Evolutionary conservation across 1,140 invertebrate species (phyloP).

Genomic region (Ericerus pela): DNA sequence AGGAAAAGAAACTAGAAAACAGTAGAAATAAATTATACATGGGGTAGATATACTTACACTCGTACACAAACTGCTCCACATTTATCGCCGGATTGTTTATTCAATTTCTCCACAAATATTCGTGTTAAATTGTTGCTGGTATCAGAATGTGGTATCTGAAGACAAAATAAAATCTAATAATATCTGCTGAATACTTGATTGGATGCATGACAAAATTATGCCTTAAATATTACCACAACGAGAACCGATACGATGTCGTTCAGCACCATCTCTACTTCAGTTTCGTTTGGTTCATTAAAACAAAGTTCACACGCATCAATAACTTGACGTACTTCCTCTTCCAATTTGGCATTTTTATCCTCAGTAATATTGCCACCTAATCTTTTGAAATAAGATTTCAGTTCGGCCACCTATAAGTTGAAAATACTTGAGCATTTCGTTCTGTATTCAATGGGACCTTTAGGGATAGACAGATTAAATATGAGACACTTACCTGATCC

Average conservation of each 20-base stretch:
- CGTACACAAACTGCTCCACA: conserved; percentile 64
- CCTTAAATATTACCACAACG: conserved; percentile 50
- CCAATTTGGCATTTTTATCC: conserved; percentile 74
- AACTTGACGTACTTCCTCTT: conserved; percentile 87
- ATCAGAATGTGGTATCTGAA: conserved; percentile 35
- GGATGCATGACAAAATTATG: neutral
- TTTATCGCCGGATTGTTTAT: conserved; percentile 75
- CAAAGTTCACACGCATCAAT: conserved; percentile 84
- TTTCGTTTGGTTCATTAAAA: conserved; percentile 69
- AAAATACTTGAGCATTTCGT: no score
- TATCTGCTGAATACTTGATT: neutral
- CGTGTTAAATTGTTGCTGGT: conserved; percentile 79
- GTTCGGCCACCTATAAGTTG: conserved; percentile 59
- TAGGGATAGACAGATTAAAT: conserved; percentile 3
- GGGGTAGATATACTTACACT: conserved; percentile 49
- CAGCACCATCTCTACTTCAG: conserved; percentile 63
- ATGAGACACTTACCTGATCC: conserved; percentile 46
- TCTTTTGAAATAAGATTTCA: conserved; percentile 75
- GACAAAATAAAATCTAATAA: conserved; percentile 3
- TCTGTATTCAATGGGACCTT: no score
- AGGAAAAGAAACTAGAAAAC: no score
- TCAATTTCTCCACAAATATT: conserved; percentile 83
- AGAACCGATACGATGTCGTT: conserved; percentile 88
- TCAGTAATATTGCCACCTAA: conserved; percentile 82
- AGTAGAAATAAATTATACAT: no score